Evolutionary conservation across 2,113 vertebrate genomes (phyloP).

Genomic region (Odontesthes bonariensis): DNA sequence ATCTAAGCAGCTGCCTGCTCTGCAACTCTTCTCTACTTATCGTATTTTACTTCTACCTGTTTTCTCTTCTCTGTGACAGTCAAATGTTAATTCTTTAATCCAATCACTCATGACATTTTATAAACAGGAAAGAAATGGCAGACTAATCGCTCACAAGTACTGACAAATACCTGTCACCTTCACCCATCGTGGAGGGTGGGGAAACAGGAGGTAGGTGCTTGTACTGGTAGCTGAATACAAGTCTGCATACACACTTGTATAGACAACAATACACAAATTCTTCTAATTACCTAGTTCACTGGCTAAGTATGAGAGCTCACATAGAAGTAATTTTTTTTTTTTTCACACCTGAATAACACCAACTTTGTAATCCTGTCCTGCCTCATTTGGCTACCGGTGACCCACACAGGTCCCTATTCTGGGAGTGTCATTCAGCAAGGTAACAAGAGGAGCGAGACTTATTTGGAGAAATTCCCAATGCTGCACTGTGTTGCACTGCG

Average conservation of each 20-base stretch:
- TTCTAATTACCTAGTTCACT: slow-evolving; percentile 69
- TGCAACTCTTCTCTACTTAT: slow-evolving; percentile 39
- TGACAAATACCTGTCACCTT: slow-evolving; percentile 75
- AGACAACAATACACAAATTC: slow-evolving; percentile 39
- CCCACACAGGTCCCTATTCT: slow-evolving; percentile 75
- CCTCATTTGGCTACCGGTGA: slow-evolving; percentile 67
- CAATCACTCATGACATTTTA: slow-evolving; percentile 65
- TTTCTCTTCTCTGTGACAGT: slow-evolving; percentile 64
- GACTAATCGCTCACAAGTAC: slow-evolving; percentile 75
- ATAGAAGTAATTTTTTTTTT: slow-evolving; percentile 40
- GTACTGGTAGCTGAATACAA: slow-evolving; percentile 34
- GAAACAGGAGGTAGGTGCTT: slow-evolving; percentile 23
- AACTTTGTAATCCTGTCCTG: slow-evolving; percentile 65
- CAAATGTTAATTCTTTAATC: slow-evolving; percentile 80
- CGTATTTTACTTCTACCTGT: slow-evolving; percentile 53
- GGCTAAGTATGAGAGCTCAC: slow-evolving; percentile 50
- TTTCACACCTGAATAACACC: slow-evolving; percentile 55
- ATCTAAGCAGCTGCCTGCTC: slow-evolving; percentile 48
- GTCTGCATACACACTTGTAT: slow-evolving; percentile 15
- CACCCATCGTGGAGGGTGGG: slow-evolving; percentile 21
- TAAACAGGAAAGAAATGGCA: slow-evolving; percentile 64
- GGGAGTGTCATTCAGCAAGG: slow-evolving; percentile 80
- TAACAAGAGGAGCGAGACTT: slow-evolving; percentile 59
- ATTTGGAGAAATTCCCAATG: slow-evolving; percentile 67
- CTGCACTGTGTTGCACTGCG: slow-evolving; percentile 37